Evolutionary conservation across 2,888 invertebrate species (phyloP), one percentile per base, ranked within the genome.

Genomic region (Melinaea menophilus): DNA sequence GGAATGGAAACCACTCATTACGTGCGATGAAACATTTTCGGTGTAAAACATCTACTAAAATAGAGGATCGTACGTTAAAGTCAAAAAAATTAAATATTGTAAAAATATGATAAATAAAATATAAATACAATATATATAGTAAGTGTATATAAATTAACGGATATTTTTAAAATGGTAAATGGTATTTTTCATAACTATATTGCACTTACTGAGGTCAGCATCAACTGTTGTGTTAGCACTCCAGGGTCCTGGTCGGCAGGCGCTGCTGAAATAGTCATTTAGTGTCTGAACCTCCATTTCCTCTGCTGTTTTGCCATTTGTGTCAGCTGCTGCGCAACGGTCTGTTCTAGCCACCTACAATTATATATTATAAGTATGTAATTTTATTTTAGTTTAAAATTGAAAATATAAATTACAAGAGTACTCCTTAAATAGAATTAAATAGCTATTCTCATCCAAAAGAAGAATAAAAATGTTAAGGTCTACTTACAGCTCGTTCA

Each of bases 231-330:
- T 67, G 67, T 94, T 92, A 31, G 86, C 74, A 3, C 92, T 92
- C 95, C 95, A 95, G 0, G 83, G 76, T 0, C 96, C 96, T 4
- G 96, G 96, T 58, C 95, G 91, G 82, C 96, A 96, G 66, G 93
- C 94, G 0, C 89, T 85, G 0, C 92, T 90, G 87, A 96, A 96
- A 88, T 94, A 95, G 1, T 80, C 75, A 58, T 87, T 89, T 0
- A 95, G 86, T 2, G 92, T 91, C 54, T 91, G 86, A 33, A 94
- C 88, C 68, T 95, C 94, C 70, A 94, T 79, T 76, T 94, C 92
- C 0, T 91, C 89, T 7, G 92, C 82, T 0, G 92, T 90, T 65
- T 79, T 82, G 13, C 73, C 73, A 0, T 69, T 67, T 0, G 73
- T 71, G 2, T 77, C 68, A 0, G 65, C 64, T 0, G 78, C 74